A percentile compares a stretch with the other conserved stretches of the same genome.
phyloP scores from a whole-genome alignment of 2,797 vertebrate species.

The Darevskia nairensis region DNA sequence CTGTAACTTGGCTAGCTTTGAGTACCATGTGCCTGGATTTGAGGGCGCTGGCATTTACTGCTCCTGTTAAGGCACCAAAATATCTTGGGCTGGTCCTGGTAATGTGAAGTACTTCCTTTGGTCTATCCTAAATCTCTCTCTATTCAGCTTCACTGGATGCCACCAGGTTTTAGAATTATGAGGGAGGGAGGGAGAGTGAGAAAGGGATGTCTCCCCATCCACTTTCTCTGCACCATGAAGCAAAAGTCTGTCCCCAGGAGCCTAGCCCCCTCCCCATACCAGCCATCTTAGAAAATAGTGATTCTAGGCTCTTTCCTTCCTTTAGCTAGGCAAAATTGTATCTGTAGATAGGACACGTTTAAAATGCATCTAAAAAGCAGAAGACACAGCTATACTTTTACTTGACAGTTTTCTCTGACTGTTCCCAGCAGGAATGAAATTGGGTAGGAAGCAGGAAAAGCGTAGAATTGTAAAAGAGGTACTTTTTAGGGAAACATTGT shows the following conservation, averaged over 20 bases:
- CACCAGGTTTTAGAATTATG: background rate
- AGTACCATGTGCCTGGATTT: no score
- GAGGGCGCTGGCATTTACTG: no score
- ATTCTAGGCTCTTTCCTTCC: background rate
- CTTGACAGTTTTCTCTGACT: conserved; percentile 37
- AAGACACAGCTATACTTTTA: conserved; percentile 40
- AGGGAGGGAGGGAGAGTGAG: no score
- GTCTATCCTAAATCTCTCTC: no score
- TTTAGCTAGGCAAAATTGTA: conserved; percentile 24
- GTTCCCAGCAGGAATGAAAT: conserved; percentile 51
- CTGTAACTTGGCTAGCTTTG: no score
- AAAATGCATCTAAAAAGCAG: conserved; percentile 44
- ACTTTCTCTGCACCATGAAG: no score
- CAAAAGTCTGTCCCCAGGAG: background rate
- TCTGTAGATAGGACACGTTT: conserved; percentile 15
- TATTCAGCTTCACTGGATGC: no score
- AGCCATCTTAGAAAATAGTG: background rate
- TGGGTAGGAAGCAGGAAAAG: conserved; percentile 34
- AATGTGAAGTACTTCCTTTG: no score
- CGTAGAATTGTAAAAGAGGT: conserved; percentile 38
- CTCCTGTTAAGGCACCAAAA: no score
- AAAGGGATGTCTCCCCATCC: no score
- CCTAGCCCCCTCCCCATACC: background rate
- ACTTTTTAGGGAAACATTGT: conserved; percentile 41
- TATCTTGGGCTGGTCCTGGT: no score